Evolutionary conservation across 1,140 invertebrate species (phyloP).

Genomic region (Hermatobates lingyangjiaoensis): DNA sequence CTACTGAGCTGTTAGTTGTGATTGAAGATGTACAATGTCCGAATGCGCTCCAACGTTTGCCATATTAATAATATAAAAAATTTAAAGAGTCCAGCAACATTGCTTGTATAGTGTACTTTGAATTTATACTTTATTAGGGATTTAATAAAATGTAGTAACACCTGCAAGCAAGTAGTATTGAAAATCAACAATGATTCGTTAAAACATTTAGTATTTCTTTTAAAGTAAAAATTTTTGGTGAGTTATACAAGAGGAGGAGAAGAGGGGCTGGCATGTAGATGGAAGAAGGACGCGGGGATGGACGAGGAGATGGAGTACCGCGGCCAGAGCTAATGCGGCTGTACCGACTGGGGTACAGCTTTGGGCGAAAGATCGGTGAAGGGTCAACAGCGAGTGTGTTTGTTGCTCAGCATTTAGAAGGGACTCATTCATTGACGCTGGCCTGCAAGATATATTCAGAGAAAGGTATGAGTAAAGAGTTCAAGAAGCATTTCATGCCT

Average conservation of each 20-base stretch:
- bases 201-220: too few relatives aligned
- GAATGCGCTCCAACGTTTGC: too few relatives aligned
- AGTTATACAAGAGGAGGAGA: not conserved
- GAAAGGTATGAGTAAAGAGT: slow-evolving; percentile 34
- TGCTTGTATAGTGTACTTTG: too few relatives aligned
- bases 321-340: not conserved
- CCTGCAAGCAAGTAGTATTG: too few relatives aligned
- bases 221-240: not conserved
- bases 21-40: too few relatives aligned
- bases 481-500: slow-evolving; percentile 2
- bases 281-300: not conserved
- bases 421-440: slow-evolving; percentile 26
- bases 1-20: too few relatives aligned
- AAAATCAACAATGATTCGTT: too few relatives aligned
- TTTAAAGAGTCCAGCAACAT: too few relatives aligned
- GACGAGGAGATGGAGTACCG: not conserved
- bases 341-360: not conserved
- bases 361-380: slow-evolving; percentile 1
- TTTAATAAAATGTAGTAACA: too few relatives aligned
- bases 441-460: slow-evolving; percentile 56
- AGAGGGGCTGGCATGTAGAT: not conserved
- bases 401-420: slow-evolving; percentile 27
- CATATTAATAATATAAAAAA: too few relatives aligned
- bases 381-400: slow-evolving; percentile 7
- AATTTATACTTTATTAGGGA: too few relatives aligned